Base-by-base conservation (phyloP, 1,140 invertebrate genomes). In the Zophobas atratus region DNA sequence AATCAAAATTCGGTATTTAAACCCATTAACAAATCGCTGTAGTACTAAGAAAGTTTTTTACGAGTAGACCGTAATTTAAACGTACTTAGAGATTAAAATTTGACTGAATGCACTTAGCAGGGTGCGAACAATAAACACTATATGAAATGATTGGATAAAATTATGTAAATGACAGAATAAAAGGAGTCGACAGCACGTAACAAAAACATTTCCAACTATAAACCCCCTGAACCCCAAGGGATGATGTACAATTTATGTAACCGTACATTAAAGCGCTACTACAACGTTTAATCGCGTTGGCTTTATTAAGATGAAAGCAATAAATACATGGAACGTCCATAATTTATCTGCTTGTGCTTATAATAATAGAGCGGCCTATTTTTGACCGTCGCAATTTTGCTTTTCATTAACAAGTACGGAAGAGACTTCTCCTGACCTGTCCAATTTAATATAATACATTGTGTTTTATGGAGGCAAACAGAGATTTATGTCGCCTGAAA, bases 241-340 rank as follows among this genome's bases (percentile, higher is more conserved):
- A 67, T 39, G 35, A 74, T 74, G 56, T 74, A 74, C 41, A 74
- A 74, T 74, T 74, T 74, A 74, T 74, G 55, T 41, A 36, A 41
- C 38, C 71, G 71, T 74, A 74, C 39, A 74, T 74, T 74, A 74
- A 72, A 74, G 41, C 39, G 71, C 56, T 74, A 51, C 49, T 49
- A 53, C 55, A 56, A 56, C 56, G 49, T 56, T 38, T 74, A 74
- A 74, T 74, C 71, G 55, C 51, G 56, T 41, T 33, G 55, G 60
- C 39, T 67, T 67, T 43, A 67, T 43, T 43, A 67, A 67, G 60
- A 67, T 67, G 60, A 43, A 67, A 39, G 60, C 39, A 67, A 67
- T 67, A 67, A 67, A 67, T 67, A 67, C 36, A 67, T 67, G 60
- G 34, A 33, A 41, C 60, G 60, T 67, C 38, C 60, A 67, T 67